A percentile compares a stretch with the other conserved stretches of the same genome.
Evolutionary conservation across 2,797 vertebrate genomes (phyloP).

Genomic region (Vipera ursinii): DNA sequence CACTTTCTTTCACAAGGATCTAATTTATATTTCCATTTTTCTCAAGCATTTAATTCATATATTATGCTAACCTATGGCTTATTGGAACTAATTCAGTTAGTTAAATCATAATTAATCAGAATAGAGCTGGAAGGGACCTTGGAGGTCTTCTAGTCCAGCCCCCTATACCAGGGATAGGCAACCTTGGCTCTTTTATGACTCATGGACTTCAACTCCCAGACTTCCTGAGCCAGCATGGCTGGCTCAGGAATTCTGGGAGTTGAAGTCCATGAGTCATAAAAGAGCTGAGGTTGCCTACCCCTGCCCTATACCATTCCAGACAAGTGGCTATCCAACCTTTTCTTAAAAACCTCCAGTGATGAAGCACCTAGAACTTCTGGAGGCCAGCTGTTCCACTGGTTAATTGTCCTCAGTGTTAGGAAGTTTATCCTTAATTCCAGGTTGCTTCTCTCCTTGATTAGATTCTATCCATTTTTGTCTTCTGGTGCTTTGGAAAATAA

Average conservation of each 20-base stretch:
- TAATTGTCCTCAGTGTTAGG: neutral
- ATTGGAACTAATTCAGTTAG: neutral
- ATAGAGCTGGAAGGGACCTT: neutral
- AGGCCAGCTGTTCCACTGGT: neutral
- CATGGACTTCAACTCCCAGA: too few species aligned
- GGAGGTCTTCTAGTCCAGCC: neutral
- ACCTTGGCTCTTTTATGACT: too few species aligned
- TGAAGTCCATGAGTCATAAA: too few species aligned
- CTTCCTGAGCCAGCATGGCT: too few species aligned
- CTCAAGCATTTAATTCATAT: neutral
- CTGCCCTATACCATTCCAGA: neutral
- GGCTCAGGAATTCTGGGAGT: too few species aligned
- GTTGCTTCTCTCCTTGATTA: neutral
- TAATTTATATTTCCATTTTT: neutral
- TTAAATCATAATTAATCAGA: neutral
- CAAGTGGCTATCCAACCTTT: neutral
- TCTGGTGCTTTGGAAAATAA: neutral
- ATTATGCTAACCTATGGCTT: neutral
- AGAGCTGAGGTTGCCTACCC: too few species aligned
- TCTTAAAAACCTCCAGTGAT: neutral
- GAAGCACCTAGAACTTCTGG: neutral
- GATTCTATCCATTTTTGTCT: neutral
- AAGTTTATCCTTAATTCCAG: neutral
- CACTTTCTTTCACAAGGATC: neutral
- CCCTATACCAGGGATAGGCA: neutral